These are phyloP conservation scores for Microchrysa polita DNA, from an alignment of 2,888 invertebrate species.

Conservation along the genomic window DNA sequence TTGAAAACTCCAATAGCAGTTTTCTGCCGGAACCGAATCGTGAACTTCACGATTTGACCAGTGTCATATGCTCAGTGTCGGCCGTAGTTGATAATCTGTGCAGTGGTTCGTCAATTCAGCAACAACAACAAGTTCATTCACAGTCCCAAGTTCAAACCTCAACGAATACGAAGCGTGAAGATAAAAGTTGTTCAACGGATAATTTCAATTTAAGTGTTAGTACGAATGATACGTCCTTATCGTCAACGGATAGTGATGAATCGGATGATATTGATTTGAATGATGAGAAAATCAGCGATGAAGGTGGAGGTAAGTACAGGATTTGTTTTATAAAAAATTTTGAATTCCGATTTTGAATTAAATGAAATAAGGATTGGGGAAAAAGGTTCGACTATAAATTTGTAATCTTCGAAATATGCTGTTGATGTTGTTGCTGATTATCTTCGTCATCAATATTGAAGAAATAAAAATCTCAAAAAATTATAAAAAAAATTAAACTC, in stretches of 20 bases:
- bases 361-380: slow-evolving; percentile 14
- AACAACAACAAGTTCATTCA: slow-evolving; percentile 14
- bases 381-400: no score
- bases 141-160: slow-evolving; percentile 9
- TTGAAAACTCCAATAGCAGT: slow-evolving; percentile 25
- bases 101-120: not conserved
- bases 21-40: not conserved
- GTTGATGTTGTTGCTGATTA: slow-evolving; percentile 21
- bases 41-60: slow-evolving; percentile 33
- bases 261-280: slow-evolving; percentile 41
- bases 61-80: slow-evolving; percentile 7
- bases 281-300: slow-evolving; percentile 44
- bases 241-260: slow-evolving; percentile 30
- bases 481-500: no score
- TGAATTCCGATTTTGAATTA: not conserved
- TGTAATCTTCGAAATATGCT: slow-evolving; percentile 2
- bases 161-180: not conserved
- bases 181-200: slow-evolving; percentile 44
- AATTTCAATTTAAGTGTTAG: slow-evolving; percentile 45
- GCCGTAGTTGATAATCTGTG: not conserved
- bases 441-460: not conserved
- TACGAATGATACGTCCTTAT: slow-evolving; percentile 46
- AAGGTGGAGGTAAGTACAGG: slow-evolving; percentile 48
- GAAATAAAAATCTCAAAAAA: not conserved
- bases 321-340: slow-evolving; percentile 29